These are phyloP conservation scores for Leptopilina myrica DNA, from an alignment of 2,888 invertebrate species.

Conservation along the genomic window DNA sequence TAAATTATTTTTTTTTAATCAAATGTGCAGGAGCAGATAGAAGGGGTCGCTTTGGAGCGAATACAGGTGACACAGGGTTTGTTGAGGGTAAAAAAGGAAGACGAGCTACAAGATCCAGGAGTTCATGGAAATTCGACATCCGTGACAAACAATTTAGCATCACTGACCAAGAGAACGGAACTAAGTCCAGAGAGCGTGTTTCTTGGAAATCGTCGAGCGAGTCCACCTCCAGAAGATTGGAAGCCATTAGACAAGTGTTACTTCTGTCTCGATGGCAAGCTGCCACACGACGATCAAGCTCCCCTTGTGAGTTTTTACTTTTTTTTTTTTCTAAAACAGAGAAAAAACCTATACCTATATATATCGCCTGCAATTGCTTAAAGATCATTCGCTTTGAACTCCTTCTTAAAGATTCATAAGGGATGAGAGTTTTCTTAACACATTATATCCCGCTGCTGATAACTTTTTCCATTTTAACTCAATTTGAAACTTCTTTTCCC, in stretches of 20 bases:
- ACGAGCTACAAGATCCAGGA: constrained; percentile 72
- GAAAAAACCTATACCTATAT: constrained; percentile 9
- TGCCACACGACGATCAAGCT: constrained; percentile 79
- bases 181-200: constrained; percentile 60
- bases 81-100: constrained; percentile 75
- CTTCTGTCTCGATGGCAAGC: constrained; percentile 88
- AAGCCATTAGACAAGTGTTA: constrained; percentile 90
- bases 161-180: constrained; percentile 63
- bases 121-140: constrained; percentile 56
- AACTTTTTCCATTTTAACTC: constrained; percentile 2
- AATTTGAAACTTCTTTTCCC: not conserved
- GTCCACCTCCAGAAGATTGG: constrained; percentile 82
- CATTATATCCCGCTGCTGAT: constrained; percentile 17
- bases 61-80: constrained; percentile 72
- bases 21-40: constrained; percentile 66
- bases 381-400: constrained; percentile 23
- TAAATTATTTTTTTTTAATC: too few relatives aligned
- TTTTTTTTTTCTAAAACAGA: too few relatives aligned
- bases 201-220: constrained; percentile 69
- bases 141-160: constrained; percentile 52
- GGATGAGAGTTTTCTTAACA: constrained; percentile 12
- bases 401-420: constrained; percentile 32
- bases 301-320: constrained; percentile 78
- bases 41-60: constrained; percentile 70
- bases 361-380: not conserved